A percentile compares a stretch with the other conserved stretches of the same genome.
Conservation (phyloP, 2,888 invertebrate genomes). For the Camptogramma bilineatum region DNA sequence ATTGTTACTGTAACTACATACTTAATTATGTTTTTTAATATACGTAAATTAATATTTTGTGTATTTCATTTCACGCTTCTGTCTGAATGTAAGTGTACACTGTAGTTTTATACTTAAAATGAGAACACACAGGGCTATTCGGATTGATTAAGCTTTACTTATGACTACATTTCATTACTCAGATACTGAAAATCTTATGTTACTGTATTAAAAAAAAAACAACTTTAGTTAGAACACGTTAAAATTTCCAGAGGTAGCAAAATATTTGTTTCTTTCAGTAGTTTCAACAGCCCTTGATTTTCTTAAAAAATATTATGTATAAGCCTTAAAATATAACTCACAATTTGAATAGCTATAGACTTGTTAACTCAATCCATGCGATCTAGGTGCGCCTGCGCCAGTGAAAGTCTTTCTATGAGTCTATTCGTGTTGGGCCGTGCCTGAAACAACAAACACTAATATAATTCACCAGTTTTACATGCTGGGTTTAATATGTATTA, state of each 20-base stretch:
- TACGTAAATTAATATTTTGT: slow-evolving; percentile 48
- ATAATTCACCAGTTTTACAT: slow-evolving; percentile 2
- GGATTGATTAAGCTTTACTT: slow-evolving; percentile 16
- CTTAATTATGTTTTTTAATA: slow-evolving; percentile 45
- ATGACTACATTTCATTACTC: background rate
- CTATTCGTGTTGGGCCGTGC: slow-evolving; percentile 76
- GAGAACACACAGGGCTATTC: slow-evolving; percentile 10
- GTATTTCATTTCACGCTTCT: slow-evolving; percentile 43
- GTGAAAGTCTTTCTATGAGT: slow-evolving; percentile 75
- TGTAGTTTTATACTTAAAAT: slow-evolving; percentile 12
- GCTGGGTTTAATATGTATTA: too few species aligned
- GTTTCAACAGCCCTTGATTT: slow-evolving; percentile 19
- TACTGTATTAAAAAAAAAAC: slow-evolving; percentile 7
- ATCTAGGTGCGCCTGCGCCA: slow-evolving; percentile 78
- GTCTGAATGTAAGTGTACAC: background rate
- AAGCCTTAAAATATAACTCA: slow-evolving; percentile 32
- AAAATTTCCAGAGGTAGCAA: slow-evolving; percentile 17
- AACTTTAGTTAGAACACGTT: background rate
- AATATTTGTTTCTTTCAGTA: slow-evolving; percentile 18
- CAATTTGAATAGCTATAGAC: slow-evolving; percentile 39
- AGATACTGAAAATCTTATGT: slow-evolving; percentile 6
- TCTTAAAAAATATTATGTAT: slow-evolving; percentile 13
- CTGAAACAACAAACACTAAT: slow-evolving; percentile 56
- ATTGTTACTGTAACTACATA: slow-evolving; percentile 20
- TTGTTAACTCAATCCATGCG: slow-evolving; percentile 70